Base-by-base conservation (phyloP, 2,797 vertebrate species). In the Petrocephalus sullivani region DNA sequence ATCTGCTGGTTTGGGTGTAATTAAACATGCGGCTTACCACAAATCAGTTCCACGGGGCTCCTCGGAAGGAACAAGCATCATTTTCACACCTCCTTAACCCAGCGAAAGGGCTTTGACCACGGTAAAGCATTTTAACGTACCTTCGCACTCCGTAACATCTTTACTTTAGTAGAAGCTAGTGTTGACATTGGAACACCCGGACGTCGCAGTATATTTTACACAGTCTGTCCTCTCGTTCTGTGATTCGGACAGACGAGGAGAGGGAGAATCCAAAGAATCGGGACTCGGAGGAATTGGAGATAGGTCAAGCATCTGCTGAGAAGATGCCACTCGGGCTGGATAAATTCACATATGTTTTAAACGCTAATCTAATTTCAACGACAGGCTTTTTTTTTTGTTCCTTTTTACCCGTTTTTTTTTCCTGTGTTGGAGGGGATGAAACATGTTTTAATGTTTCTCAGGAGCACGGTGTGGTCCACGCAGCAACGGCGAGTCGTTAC, bases 281-380 rank as follows among this genome's bases (percentile, higher is more conserved):
- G 89, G 84, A 51, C 87, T 88, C 88, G 91, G 88, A 93, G 92
- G 89, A 90, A 88, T 90, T 88, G 64, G 89, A 90, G 91, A 89
- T 89, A 81, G 54, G 90, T 91, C 78, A 90, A 91, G 92, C 93
- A 94, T 95, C 93, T 94, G 92, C 93, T 90, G 92, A 94, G 93
- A 94, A 95, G 92, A 90, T 28, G 93, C 93, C 93, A 93, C 91
- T 93, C 88, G 91, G 94, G 93, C 93, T 91, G 92, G 95, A 96
- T 92, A 89, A 95, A 91, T 93, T 94, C 93, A 93, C 96, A 96
- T 95, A 96, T 96, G 96, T 96, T 96, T 95, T 95, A 95, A 95
- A 95, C 93, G 95, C 94, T 95, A 96, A 96, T 96, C 95, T 96
- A 94, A 96, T 96, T 94, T 95, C 93, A 95, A 95, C 94, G 95